Percentiles rank a stretch among this genome's conserved stretches.
These are phyloP conservation scores for Patella pellucida DNA, from an alignment of 2,888 invertebrate species.

Conservation along the genomic window DNA sequence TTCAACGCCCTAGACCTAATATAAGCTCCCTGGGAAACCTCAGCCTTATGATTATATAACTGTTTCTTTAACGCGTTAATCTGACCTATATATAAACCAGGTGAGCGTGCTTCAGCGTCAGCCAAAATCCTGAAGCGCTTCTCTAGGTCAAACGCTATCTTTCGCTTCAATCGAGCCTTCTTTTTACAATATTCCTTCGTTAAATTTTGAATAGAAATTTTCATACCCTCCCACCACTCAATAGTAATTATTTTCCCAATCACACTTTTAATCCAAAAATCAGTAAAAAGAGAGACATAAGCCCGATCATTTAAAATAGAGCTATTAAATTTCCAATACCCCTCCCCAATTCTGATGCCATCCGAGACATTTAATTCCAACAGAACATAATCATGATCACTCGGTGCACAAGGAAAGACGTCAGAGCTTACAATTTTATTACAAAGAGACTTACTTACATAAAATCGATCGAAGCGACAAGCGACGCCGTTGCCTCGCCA, in stretches of 20 bases:
- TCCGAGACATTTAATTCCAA: background rate
- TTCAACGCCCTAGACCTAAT: background rate
- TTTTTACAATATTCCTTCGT: conserved; percentile 1
- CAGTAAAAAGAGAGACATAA: background rate
- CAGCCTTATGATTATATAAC: conserved; percentile 1
- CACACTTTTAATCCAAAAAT: background rate
- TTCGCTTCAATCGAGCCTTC: conserved; percentile 1
- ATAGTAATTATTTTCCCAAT: background rate
- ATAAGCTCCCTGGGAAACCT: background rate
- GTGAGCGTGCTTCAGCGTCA: background rate
- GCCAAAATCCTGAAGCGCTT: background rate
- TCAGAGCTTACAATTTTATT: background rate
- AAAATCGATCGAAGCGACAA: conserved; percentile 10
- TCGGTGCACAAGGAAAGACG: background rate
- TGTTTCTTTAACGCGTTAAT: background rate
- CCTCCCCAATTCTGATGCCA: background rate
- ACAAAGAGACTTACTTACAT: background rate
- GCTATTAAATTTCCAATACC: background rate
- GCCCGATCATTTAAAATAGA: background rate
- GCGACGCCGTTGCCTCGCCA: conserved; percentile 1
- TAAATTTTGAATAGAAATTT: conserved; percentile 10
- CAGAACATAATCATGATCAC: background rate
- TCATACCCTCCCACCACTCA: conserved; percentile 6
- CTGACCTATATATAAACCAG: background rate
- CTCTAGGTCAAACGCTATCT: background rate